phyloP scores from a whole-genome alignment of 2,113 vertebrate species.

The Thunnus thynnus region DNA sequence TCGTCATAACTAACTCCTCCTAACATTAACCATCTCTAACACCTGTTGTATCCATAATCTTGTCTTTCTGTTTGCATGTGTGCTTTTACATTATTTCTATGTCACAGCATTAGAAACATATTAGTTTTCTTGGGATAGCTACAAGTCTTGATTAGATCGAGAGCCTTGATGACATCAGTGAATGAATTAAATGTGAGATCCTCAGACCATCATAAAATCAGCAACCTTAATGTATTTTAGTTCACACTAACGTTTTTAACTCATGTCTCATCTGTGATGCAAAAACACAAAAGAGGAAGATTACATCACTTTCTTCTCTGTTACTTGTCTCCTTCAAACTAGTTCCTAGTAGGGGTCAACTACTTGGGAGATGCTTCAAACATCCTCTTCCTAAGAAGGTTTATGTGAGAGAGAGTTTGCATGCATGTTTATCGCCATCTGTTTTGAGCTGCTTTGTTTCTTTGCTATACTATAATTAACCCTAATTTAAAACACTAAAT shows the following conservation, averaged over 20 bases:
- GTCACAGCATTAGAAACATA: background rate
- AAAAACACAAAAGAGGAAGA: background rate
- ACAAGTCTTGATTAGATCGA: slow-evolving; percentile 4
- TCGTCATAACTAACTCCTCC: slow-evolving; percentile 2
- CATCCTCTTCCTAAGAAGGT: too few relatives aligned
- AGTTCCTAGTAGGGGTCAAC: slow-evolving; percentile 10
- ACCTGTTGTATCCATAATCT: background rate
- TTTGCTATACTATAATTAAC: slow-evolving; percentile 9
- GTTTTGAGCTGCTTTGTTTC: background rate
- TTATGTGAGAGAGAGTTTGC: slow-evolving; percentile 29
- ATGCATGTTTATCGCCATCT: slow-evolving; percentile 25
- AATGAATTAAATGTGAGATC: background rate
- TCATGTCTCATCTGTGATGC: background rate
- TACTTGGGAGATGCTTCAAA: too few relatives aligned
- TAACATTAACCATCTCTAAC: slow-evolving; percentile 41
- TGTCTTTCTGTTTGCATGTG: slow-evolving; percentile 15
- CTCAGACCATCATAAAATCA: background rate
- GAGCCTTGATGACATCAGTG: background rate
- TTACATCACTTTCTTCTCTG: background rate
- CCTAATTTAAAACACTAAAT: slow-evolving; percentile 43
- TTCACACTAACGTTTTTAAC: background rate
- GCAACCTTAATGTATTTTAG: background rate
- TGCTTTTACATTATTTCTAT: background rate
- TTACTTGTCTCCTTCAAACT: slow-evolving; percentile 16
- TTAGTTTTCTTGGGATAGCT: background rate